phyloP scores from a whole-genome alignment of 2,797 vertebrate genomes.

The Alauda arvensis region DNA sequence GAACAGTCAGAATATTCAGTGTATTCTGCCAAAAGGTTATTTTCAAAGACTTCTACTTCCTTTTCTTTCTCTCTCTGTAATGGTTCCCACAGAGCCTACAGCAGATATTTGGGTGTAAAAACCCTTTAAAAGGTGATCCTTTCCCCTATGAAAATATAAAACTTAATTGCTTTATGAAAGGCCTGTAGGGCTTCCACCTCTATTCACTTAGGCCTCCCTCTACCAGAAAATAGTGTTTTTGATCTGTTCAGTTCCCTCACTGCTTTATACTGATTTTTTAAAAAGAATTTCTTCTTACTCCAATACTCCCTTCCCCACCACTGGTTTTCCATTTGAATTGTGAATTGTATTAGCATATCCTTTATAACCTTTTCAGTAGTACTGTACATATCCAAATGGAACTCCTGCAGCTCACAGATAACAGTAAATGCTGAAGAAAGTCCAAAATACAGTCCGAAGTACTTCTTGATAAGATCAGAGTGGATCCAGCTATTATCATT shows the following conservation, averaged over 20 bases:
- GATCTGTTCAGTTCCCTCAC: slow-evolving; percentile 12
- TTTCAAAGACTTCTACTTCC: slow-evolving; percentile 18
- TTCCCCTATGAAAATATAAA: slow-evolving; percentile 23
- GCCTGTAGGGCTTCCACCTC: background rate
- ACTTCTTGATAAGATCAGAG: background rate
- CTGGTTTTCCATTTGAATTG: background rate
- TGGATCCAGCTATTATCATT: background rate
- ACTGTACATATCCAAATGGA: background rate
- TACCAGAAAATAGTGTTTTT: slow-evolving; percentile 18
- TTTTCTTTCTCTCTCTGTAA: slow-evolving; percentile 1
- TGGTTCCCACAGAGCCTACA: background rate
- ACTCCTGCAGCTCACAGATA: background rate
- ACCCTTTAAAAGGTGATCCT: background rate
- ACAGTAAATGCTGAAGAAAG: background rate
- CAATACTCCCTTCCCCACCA: background rate
- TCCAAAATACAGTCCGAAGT: background rate
- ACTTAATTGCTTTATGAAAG: slow-evolving; percentile 31
- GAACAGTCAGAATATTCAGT: background rate
- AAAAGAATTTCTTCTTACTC: background rate
- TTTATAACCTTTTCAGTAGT: background rate
- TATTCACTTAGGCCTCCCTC: slow-evolving; percentile 10
- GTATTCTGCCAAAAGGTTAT: slow-evolving; percentile 15
- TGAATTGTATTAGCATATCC: background rate
- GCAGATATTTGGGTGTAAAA: slow-evolving; percentile 16
- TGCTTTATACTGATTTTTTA: background rate